Conservation (phyloP, 2,113 vertebrate genomes). For the Hystrix brachyura region DNA sequence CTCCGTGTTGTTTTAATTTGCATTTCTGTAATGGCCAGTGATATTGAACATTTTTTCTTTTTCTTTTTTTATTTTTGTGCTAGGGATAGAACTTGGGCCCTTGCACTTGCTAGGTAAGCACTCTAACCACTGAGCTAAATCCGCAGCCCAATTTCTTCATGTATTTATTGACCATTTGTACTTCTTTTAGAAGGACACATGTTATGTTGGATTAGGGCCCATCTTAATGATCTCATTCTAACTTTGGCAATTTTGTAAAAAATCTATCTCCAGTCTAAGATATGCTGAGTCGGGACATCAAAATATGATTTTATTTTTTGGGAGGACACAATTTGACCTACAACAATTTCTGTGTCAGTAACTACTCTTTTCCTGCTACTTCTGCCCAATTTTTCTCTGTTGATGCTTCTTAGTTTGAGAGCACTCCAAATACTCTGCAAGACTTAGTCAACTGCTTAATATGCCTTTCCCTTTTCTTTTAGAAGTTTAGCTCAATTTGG, state of each 20-base stretch:
- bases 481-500: constrained; percentile 31
- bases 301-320: neutral
- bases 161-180: neutral
- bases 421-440: neutral
- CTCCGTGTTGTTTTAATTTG: neutral
- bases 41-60: neutral
- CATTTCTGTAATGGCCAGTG: neutral
- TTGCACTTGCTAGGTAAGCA: no score
- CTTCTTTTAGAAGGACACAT: neutral
- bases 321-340: neutral
- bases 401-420: neutral
- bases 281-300: neutral
- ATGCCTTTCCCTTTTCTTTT: neutral
- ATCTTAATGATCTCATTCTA: neutral
- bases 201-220: neutral
- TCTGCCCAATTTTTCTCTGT: neutral
- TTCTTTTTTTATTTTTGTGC: no score
- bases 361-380: neutral
- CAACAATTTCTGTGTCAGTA: neutral
- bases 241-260: neutral
- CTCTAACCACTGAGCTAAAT: no score
- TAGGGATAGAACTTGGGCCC: no score
- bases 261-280: neutral
- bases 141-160: neutral
- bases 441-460: neutral